Evolutionary conservation across 1,140 invertebrate species (phyloP).

Genomic region (Lasaia peninsularis): DNA sequence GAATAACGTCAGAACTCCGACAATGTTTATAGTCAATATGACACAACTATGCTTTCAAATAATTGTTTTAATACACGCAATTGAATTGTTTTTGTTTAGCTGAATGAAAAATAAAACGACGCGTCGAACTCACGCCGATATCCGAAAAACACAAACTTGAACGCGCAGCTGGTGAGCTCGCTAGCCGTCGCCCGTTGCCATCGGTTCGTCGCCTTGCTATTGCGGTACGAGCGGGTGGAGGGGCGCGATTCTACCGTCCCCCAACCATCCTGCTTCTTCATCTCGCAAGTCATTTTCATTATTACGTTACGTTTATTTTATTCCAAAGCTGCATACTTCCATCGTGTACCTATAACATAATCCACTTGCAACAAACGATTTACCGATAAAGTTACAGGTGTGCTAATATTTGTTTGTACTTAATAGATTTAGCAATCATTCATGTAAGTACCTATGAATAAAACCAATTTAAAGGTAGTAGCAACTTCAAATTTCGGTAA

Average conservation of each 20-base stretch:
- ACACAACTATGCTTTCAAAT: slow-evolving; percentile 12
- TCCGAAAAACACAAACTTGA: slow-evolving; percentile 70
- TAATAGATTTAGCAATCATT: slow-evolving; percentile 28
- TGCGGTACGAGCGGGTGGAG: slow-evolving; percentile 54
- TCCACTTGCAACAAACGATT: slow-evolving; percentile 24
- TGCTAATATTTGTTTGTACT: neutral
- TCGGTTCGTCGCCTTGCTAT: slow-evolving; percentile 29
- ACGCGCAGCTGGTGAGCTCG: slow-evolving; percentile 68
- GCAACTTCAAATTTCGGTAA: no score
- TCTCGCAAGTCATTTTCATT: slow-evolving; percentile 68
- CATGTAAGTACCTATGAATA: no score
- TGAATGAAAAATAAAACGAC: slow-evolving; percentile 47
- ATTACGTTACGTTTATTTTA: slow-evolving; percentile 64
- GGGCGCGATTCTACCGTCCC: slow-evolving; percentile 44
- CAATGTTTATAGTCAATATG: slow-evolving; percentile 32
- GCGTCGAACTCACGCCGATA: slow-evolving; percentile 65
- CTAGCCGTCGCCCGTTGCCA: slow-evolving; percentile 61
- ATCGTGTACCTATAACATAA: neutral
- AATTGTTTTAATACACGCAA: slow-evolving; percentile 16
- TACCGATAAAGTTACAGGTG: slow-evolving; percentile 49
- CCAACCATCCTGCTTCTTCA: slow-evolving; percentile 51
- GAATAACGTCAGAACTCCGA: slow-evolving; percentile 35
- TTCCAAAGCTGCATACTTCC: slow-evolving; percentile 32
- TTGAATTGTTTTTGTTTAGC: slow-evolving; percentile 13
- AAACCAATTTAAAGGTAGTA: no score